Percentiles rank a stretch among this genome's conserved stretches.
phyloP scores from a whole-genome alignment of 2,797 vertebrate species.

The Chelidonichthys spinosus region DNA sequence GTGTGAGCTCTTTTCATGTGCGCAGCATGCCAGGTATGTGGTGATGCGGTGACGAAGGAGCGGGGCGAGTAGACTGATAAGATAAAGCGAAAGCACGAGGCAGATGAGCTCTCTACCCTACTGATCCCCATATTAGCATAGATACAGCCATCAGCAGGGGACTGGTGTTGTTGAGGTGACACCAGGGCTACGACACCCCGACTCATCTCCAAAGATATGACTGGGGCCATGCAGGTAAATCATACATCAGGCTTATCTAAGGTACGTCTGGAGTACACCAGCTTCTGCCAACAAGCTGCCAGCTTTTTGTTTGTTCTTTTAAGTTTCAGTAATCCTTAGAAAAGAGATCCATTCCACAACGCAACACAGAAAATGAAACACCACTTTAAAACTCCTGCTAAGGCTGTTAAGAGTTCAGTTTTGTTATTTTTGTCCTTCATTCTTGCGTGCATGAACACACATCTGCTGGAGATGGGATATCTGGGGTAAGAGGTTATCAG shows the following conservation, averaged over 20 bases:
- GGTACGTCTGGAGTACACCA: slow-evolving; percentile 60
- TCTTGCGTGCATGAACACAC: slow-evolving; percentile 36
- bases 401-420: slow-evolving; percentile 22
- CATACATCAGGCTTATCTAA: slow-evolving; percentile 75
- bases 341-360: slow-evolving; percentile 58
- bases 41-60: slow-evolving; percentile 50
- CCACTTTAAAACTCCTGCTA: slow-evolving; percentile 27
- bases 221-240: slow-evolving; percentile 66
- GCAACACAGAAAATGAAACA: slow-evolving; percentile 24
- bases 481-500: slow-evolving; percentile 67
- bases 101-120: slow-evolving; percentile 70
- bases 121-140: slow-evolving; percentile 85
- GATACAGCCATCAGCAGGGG: slow-evolving; percentile 81
- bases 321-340: slow-evolving; percentile 67
- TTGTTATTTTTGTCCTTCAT: slow-evolving; percentile 28
- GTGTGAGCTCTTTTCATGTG: slow-evolving; percentile 57
- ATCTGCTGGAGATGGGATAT: slow-evolving; percentile 50
- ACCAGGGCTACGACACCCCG: slow-evolving; percentile 61
- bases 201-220: slow-evolving; percentile 84
- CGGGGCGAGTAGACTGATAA: slow-evolving; percentile 71
- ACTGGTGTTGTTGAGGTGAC: slow-evolving; percentile 69
- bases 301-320: slow-evolving; percentile 26
- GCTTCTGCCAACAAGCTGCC: slow-evolving; percentile 66
- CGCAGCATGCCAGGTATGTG: slow-evolving; percentile 65
- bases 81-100: slow-evolving; percentile 78